Evolutionary conservation across 2,888 invertebrate species (phyloP).

Genomic region (Entomobrya multifasciata): DNA sequence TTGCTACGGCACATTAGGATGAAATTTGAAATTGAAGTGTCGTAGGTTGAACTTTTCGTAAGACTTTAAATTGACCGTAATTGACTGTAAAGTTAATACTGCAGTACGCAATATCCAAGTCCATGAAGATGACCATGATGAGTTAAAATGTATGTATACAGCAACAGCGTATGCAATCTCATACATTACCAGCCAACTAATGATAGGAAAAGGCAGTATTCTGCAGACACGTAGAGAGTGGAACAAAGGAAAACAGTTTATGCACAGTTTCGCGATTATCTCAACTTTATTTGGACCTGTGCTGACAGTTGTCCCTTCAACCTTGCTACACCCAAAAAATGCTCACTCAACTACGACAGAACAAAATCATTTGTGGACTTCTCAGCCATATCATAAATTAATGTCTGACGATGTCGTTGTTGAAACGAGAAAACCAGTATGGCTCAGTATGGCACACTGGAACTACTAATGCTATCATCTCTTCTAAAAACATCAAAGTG

Average conservation of each 20-base stretch:
- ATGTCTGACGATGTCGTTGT: not conserved
- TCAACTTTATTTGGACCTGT: not conserved
- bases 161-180: no score
- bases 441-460: not conserved
- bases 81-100: not conserved
- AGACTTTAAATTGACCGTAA: conserved; percentile 21
- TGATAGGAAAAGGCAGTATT: not conserved
- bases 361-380: not conserved
- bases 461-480: not conserved
- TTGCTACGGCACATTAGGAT: not conserved
- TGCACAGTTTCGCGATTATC: not conserved
- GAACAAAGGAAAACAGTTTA: not conserved
- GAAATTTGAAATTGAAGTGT: not conserved
- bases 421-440: not conserved
- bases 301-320: not conserved
- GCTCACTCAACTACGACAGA: not conserved
- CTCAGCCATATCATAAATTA: not conserved
- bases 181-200: no score
- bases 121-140: no score
- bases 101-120: no score
- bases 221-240: not conserved
- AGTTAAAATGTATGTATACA: no score
- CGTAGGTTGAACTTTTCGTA: not conserved
- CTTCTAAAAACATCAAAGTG: not conserved
- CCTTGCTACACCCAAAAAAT: not conserved